These are phyloP conservation scores for Drosophila simulans DNA, from an alignment of 1,140 invertebrate genomes.

Conservation along the genomic window DNA sequence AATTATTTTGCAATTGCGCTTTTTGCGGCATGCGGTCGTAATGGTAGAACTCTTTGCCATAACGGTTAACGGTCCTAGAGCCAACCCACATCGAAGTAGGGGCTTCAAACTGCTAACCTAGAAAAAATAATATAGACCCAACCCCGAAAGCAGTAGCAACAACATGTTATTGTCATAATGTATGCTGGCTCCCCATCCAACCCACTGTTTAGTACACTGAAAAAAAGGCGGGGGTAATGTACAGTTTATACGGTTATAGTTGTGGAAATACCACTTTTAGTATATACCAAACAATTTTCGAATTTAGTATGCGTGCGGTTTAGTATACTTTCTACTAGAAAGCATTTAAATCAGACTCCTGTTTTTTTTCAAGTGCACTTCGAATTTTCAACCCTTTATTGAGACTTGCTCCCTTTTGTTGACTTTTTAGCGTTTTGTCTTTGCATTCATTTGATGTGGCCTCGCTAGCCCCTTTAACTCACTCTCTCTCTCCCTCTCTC, in stretches of 20 bases:
- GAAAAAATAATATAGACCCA: conserved; percentile 51
- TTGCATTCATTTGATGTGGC: conserved; percentile 60
- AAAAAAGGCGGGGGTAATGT: background rate
- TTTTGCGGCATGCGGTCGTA: conserved; percentile 48
- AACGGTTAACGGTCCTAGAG: conserved; percentile 44
- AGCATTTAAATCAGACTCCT: background rate
- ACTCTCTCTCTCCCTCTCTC: background rate
- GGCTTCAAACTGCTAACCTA: conserved; percentile 32
- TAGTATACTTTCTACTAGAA: too few relatives aligned
- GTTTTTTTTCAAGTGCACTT: background rate
- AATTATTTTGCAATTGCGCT: conserved; percentile 59
- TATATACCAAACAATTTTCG: too few relatives aligned
- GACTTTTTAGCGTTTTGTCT: conserved; percentile 80
- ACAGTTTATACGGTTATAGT: background rate
- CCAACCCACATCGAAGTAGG: conserved; percentile 15
- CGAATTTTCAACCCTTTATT: conserved; percentile 58
- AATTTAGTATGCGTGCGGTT: too few relatives aligned
- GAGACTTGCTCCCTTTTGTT: conserved; percentile 54
- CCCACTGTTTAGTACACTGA: conserved; percentile 14
- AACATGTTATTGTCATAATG: conserved; percentile 80
- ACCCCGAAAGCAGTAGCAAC: conserved; percentile 21
- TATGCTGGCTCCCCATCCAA: conserved; percentile 28
- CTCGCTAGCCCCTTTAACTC: conserved; percentile 28
- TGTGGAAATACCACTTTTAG: too few relatives aligned
- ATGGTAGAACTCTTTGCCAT: conserved; percentile 45